Base-by-base conservation (phyloP, 2,888 invertebrate species). In the Scaptomyza parva region DNA sequence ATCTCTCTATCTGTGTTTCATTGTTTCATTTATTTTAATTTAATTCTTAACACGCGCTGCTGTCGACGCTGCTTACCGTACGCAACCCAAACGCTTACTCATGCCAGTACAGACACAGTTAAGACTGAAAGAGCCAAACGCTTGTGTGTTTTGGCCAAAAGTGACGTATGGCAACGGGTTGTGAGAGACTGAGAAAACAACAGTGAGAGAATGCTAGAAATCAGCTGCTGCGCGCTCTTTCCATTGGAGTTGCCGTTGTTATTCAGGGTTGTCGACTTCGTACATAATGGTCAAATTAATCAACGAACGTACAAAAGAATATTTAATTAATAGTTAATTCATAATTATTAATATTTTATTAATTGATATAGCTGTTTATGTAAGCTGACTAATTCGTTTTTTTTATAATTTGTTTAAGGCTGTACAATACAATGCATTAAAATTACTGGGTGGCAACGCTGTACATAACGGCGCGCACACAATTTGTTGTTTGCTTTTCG, bases 101-200 rank as follows among this genome's bases (percentile, higher is more conserved):
- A 81, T 68, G 76, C 39, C 50, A 55, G 63, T 51, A 52, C 82
- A 68, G 73, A 65, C 51, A 70, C 67, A 65, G 74, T 76, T 68
- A 79, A 74, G 77, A 86, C 86, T 86, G 83, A 78, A 78, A 64
- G 66, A 69, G 69, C 41, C 66, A 45, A 22, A 45, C 35, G 69
- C 65, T 28, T 51, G 72, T 60, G 55, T 76, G 77, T 81, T 76
- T 80, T 84, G 84, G 78, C 82, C 86, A 84, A 84, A 75, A 77
- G 81, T 77, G 84, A 68, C 67, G 78, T 64, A 76, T 76, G 73
- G 63, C 71, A 72, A 75, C 77, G 73, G 64, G 68, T 73, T 64
- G 59, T 14, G 40, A 47, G 50, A 17, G 39, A 14, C 43, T 14
- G 35, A n/a, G 47, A 35, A 47, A 20, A 35, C 11, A 39, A 14